Base-by-base conservation (phyloP, 2,113 vertebrate genomes). In the Argyrosomus japonicus region DNA sequence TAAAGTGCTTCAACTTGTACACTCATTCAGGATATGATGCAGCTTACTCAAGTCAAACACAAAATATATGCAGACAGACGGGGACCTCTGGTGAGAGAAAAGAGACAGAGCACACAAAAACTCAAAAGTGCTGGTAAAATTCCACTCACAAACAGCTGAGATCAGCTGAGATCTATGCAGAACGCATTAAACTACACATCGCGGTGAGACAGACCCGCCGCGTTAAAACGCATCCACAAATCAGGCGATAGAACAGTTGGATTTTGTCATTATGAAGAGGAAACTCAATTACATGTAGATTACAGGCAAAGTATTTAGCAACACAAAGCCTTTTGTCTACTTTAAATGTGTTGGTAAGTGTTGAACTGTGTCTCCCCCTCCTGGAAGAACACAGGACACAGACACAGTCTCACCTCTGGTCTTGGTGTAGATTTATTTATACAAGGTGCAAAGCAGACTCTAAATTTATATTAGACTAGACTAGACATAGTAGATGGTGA, bases 81-180 rank as follows among this genome's bases (percentile, higher is more conserved):
- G 85, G 50, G 84, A 84, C 90, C 85, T 86, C 89, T 90, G 76
- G 62, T 93, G 93, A 71, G 60, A 69, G 72, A 82, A 73, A 79
- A 54, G 29, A 60, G 25, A 50, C 45, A 83, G 29, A 82, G 29
- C 18, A 29, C 29, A 14, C 4, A 25, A n/a, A 6, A 64, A 14
- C 15, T 47, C 45, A 32, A 29, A 25, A 64, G n/a, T 8, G 15
- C 43, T 63, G 18, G 86, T 88, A 78, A 74, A 86, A 74, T 84
- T 87, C 61, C 79, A 87, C 67, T 84, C 53, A 48, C 45, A 65
- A n/a, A 29, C 21, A 68, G 11, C 27, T 68, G 51, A 77, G 63
- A 13, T 64, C 74, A 62, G 62, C 60, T 75, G 65, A 64, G 70
- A 47, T 51, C 12, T 3, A 17, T 14, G 11, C 27, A 73, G 23